Percentiles rank a stretch among this genome's conserved stretches.
Conservation (phyloP, 2,113 vertebrate species). For the Colistium nudipinnis region DNA sequence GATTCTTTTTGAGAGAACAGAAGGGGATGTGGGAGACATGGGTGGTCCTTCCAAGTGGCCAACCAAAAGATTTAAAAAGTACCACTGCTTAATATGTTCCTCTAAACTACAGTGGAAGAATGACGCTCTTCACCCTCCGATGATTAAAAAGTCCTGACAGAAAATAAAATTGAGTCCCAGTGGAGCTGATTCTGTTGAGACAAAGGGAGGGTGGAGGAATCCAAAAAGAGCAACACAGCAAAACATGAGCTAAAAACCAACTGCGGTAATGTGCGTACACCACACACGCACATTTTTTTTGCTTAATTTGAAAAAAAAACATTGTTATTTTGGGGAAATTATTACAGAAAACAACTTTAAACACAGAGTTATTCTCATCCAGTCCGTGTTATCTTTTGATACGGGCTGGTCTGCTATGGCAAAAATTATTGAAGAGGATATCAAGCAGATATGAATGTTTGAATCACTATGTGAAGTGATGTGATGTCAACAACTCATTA, state of each 20-base stretch:
- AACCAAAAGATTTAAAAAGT: slow-evolving; percentile 13
- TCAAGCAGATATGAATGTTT: not conserved
- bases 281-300: not conserved
- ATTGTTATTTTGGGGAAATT: not conserved
- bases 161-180: slow-evolving; percentile 60
- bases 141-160: slow-evolving; percentile 42
- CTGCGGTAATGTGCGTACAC: not conserved
- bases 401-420: not conserved
- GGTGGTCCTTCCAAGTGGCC: not conserved
- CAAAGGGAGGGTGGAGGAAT: slow-evolving; percentile 65
- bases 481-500: not conserved
- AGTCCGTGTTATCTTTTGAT: not conserved
- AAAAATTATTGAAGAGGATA: not conserved
- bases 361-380: no score
- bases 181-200: slow-evolving; percentile 57
- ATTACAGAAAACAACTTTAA: not conserved
- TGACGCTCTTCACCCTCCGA: slow-evolving; percentile 41
- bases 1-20: not conserved
- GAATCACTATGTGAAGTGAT: not conserved
- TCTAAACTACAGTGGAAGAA: slow-evolving; percentile 41
- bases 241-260: slow-evolving; percentile 21
- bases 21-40: not conserved
- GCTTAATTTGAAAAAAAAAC: no score
- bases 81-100: slow-evolving; percentile 6
- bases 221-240: slow-evolving; percentile 29